Conservation (phyloP, 92 coral and sea anemone species). For the Bergia puertoricense region DNA sequence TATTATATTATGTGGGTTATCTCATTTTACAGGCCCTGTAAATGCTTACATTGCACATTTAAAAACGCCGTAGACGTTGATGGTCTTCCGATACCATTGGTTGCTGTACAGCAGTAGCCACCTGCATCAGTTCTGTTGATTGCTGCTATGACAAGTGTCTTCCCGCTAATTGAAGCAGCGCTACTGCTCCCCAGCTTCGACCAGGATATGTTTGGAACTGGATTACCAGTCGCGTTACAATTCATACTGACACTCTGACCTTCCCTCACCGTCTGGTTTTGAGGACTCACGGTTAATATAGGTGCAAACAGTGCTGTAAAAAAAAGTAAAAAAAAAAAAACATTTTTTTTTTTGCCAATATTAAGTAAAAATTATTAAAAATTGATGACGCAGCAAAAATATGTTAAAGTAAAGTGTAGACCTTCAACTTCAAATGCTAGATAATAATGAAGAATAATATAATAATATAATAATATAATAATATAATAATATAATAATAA, state of each 20-base stretch:
- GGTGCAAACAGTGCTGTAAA: slow-evolving; percentile 17
- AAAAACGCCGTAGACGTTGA: slow-evolving; percentile 11
- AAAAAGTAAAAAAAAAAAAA: neutral
- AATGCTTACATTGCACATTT: slow-evolving; percentile 49
- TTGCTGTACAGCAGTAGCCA: slow-evolving; percentile 34
- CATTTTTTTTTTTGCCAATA: too few species aligned
- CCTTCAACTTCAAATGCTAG: too few species aligned
- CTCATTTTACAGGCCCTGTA: too few species aligned
- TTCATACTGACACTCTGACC: slow-evolving; percentile 3
- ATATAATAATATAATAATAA: too few species aligned
- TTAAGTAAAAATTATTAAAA: too few species aligned
- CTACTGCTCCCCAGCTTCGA: slow-evolving; percentile 4
- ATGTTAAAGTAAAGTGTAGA: too few species aligned
- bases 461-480: too few species aligned
- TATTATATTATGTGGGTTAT: too few species aligned
- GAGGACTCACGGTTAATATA: slow-evolving; percentile 19
- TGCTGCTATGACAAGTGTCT: slow-evolving; percentile 5
- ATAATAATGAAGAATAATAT: too few species aligned
- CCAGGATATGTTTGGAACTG: slow-evolving; percentile 49
- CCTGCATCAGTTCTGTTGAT: slow-evolving; percentile 29
- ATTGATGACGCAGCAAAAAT: too few species aligned
- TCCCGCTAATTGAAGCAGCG: neutral
- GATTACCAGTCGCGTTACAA: slow-evolving; percentile 55
- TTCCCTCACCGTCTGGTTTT: slow-evolving; percentile 24
- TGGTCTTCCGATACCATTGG: slow-evolving; percentile 46